A percentile compares a stretch with the other conserved stretches of the same genome.
These are phyloP conservation scores for Megalurothrips usitatus DNA, from an alignment of 2,888 invertebrate species.

Conservation along the genomic window DNA sequence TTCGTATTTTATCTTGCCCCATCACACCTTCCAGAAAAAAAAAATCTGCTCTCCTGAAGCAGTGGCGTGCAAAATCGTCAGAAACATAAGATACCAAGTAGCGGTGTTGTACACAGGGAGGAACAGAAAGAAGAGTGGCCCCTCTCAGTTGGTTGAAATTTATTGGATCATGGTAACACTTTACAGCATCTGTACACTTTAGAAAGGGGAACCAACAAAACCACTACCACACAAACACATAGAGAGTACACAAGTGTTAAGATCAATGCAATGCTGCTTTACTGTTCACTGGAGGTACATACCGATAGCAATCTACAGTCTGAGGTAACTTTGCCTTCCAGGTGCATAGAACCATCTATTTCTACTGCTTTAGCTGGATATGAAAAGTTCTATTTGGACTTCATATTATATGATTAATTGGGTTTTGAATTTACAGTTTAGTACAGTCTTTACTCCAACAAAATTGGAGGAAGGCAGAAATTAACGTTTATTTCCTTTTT, in stretches of 20 bases:
- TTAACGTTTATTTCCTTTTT: background rate
- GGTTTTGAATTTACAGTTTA: background rate
- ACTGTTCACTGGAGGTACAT: background rate
- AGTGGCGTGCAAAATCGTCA: too few relatives aligned
- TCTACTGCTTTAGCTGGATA: background rate
- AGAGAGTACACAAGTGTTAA: background rate
- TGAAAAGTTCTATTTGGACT: background rate
- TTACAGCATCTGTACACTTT: background rate
- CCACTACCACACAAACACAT: background rate
- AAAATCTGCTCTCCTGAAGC: too few relatives aligned
- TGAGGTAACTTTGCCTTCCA: background rate
- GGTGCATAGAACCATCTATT: background rate
- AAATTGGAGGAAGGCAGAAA: background rate
- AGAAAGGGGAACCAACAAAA: background rate
- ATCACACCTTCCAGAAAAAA: too few relatives aligned
- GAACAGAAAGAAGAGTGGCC: too few relatives aligned
- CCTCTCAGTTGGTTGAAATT: background rate
- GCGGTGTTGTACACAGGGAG: too few relatives aligned
- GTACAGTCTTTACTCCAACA: background rate
- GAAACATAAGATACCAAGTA: too few relatives aligned
- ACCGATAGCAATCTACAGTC: background rate
- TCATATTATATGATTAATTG: background rate
- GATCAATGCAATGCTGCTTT: background rate
- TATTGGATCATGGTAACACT: background rate
- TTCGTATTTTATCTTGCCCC: too few relatives aligned